phyloP scores from a whole-genome alignment of 2,113 vertebrate genomes.

The Charina bottae region DNA sequence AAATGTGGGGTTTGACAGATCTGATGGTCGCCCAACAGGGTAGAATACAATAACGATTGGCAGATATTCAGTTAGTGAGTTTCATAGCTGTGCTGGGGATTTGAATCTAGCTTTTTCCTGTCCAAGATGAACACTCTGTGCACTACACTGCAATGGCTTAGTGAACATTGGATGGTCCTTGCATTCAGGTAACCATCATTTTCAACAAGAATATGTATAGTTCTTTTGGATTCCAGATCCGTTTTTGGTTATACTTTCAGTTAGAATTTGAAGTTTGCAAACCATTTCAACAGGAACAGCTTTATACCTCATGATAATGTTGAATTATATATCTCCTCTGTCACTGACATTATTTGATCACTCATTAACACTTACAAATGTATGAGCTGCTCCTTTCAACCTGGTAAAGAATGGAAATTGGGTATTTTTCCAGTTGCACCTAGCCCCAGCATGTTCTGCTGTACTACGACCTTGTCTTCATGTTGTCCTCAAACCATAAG shows the following conservation, averaged over 20 bases:
- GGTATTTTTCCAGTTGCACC: not conserved
- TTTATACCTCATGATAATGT: not conserved
- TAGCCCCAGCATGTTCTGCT: not conserved
- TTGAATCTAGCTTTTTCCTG: not conserved
- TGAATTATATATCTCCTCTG: not conserved
- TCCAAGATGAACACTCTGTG: not conserved
- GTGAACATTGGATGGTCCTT: not conserved
- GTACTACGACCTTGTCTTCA: not conserved
- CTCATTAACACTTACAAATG: not conserved
- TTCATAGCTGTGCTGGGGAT: not conserved
- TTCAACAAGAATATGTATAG: not conserved
- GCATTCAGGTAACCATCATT: not conserved
- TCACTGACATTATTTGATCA: not conserved
- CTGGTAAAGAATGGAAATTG: not conserved
- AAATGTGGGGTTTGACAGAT: not conserved
- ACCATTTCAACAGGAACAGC: not conserved
- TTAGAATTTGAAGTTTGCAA: not conserved
- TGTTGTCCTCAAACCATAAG: not conserved
- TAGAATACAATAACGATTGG: not conserved
- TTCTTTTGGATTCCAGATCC: not conserved
- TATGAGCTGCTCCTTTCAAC: not conserved
- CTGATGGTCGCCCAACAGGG: not conserved
- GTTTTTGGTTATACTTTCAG: not conserved
- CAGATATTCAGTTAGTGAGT: not conserved
- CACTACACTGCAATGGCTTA: not conserved